phyloP scores from a whole-genome alignment of 1,140 invertebrate genomes.

The Brevipalpus yothersi region DNA sequence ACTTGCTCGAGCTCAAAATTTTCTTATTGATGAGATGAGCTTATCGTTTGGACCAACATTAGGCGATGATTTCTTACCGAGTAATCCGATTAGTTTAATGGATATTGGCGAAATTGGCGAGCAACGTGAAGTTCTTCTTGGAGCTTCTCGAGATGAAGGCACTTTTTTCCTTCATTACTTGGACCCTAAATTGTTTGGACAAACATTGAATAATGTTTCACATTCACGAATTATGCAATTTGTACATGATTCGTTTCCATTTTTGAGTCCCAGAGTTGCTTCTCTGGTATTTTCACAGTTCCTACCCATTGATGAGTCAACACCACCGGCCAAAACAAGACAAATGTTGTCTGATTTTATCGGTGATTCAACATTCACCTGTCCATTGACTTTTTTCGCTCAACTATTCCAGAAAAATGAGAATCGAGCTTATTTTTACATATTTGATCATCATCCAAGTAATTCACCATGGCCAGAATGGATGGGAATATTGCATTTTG shows the following conservation, averaged over 20 bases:
- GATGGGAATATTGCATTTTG: conserved; percentile 85
- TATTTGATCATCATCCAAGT: conserved; percentile 62
- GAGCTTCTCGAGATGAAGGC: conserved; percentile 78
- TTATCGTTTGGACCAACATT: neutral
- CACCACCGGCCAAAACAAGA: neutral
- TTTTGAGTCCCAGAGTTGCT: neutral
- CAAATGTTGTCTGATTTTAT: neutral
- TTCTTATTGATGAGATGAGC: neutral
- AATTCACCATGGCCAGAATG: conserved; percentile 75
- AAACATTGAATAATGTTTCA: neutral
- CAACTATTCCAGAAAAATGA: neutral
- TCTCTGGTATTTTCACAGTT: neutral
- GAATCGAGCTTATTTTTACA: conserved; percentile 63
- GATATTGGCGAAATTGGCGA: neutral
- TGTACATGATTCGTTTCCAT: neutral
- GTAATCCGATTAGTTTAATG: neutral
- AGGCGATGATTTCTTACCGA: conserved; percentile 7
- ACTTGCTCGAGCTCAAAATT: neutral
- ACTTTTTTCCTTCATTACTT: conserved; percentile 48
- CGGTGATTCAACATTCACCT: conserved; percentile 1
- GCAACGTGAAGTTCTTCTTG: conserved; percentile 40
- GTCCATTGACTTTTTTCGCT: neutral
- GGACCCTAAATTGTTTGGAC: neutral
- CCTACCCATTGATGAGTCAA: neutral
- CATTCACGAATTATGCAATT: neutral